phyloP scores from a whole-genome alignment of 2,113 vertebrate species.

The Tetrao urogallus region DNA sequence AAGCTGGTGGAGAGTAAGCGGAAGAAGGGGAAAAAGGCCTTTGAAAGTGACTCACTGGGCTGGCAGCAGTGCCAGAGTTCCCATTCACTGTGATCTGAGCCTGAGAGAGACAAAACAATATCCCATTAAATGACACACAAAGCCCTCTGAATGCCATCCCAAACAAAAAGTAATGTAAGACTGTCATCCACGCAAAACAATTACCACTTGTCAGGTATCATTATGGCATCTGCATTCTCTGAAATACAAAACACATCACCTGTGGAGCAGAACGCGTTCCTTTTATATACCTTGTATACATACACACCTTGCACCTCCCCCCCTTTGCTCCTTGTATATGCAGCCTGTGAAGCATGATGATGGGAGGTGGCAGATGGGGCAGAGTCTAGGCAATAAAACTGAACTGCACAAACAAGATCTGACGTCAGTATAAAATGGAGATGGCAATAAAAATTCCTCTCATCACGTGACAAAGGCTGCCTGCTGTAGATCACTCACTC shows the following conservation, averaged over 20 bases:
- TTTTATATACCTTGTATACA: not conserved
- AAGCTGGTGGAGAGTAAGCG: constrained; percentile 85
- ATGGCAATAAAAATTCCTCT: not conserved
- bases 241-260: constrained; percentile 45
- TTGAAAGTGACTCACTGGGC: constrained; percentile 85
- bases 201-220: constrained; percentile 9
- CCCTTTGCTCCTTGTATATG: not conserved
- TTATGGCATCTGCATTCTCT: constrained; percentile 27
- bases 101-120: constrained; percentile 78
- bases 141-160: not conserved
- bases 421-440: not conserved
- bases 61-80: constrained; percentile 79
- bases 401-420: not conserved
- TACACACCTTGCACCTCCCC: not conserved
- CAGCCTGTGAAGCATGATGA: not conserved
- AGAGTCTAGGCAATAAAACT: not conserved
- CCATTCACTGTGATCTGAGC: constrained; percentile 94
- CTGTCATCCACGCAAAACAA: constrained; percentile 16
- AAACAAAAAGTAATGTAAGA: not conserved
- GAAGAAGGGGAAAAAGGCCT: constrained; percentile 91
- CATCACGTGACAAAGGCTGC: not conserved
- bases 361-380: not conserved
- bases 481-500: not conserved
- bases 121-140: constrained; percentile 53
- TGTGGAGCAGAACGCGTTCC: not conserved